A percentile compares a stretch with the other conserved stretches of the same genome.
Evolutionary conservation across 2,113 vertebrate species (phyloP).

Genomic region (Lophius piscatorius): DNA sequence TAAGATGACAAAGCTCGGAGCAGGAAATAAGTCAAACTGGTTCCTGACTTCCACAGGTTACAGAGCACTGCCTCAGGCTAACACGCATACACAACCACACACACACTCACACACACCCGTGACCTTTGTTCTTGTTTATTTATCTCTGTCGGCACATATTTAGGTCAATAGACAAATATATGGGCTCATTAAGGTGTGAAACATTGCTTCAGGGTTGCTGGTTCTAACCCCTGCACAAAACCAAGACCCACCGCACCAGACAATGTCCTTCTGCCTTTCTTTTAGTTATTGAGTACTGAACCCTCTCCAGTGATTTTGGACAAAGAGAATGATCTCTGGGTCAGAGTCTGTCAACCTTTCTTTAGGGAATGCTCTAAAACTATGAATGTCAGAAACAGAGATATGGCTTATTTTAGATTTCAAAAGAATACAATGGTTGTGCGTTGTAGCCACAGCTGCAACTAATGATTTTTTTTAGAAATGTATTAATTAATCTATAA

Average conservation of each 20-base stretch:
- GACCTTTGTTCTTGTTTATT: slow-evolving; percentile 55
- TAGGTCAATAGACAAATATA: slow-evolving; percentile 56
- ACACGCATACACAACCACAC: slow-evolving; percentile 20
- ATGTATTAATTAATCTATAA: too few relatives aligned
- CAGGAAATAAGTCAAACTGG: slow-evolving; percentile 65
- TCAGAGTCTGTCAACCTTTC: slow-evolving; percentile 15
- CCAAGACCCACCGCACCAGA: neutral
- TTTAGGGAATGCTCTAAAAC: slow-evolving; percentile 1
- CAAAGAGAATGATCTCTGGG: slow-evolving; percentile 26
- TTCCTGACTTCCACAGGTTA: slow-evolving; percentile 66
- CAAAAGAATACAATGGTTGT: neutral
- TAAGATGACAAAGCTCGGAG: slow-evolving; percentile 60
- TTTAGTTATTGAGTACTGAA: neutral
- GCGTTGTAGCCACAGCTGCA: neutral
- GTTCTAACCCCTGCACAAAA: slow-evolving; percentile 29
- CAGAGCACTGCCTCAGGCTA: slow-evolving; percentile 44
- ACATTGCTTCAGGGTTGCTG: slow-evolving; percentile 31
- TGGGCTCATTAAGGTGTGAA: slow-evolving; percentile 15
- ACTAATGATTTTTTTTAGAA: too few relatives aligned
- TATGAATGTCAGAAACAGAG: neutral
- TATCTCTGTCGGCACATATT: slow-evolving; percentile 36
- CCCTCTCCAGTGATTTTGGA: too few relatives aligned
- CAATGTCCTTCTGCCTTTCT: neutral
- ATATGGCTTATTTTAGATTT: neutral
- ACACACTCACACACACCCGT: slow-evolving; percentile 51